Evolutionary conservation across 1,140 invertebrate species (phyloP).

Genomic region (Platorchestia sp.): DNA sequence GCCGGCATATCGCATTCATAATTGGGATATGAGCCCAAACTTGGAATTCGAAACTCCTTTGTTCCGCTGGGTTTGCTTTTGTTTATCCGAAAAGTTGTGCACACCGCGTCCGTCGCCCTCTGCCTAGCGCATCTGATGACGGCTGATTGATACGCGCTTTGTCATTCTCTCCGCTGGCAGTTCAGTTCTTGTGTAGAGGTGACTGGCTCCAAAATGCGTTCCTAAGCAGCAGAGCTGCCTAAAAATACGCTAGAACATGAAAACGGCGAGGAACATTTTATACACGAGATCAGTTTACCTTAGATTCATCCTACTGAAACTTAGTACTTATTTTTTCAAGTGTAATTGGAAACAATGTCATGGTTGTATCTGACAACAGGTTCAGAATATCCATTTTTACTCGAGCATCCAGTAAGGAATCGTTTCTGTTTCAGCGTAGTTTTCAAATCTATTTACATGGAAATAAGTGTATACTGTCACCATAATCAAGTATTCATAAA

Average conservation of each 20-base stretch:
- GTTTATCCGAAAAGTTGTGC: not conserved
- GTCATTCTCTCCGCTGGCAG: not conserved
- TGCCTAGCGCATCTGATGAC: not conserved
- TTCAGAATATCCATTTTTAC: not conserved
- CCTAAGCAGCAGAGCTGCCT: not conserved
- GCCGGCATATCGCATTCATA: not conserved
- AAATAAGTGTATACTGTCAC: no score
- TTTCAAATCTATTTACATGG: no score
- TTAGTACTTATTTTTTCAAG: not conserved
- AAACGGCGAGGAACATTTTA: not conserved
- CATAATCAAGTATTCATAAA: no score
- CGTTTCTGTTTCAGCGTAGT: no score
- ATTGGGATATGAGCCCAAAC: not conserved
- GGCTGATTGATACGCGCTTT: not conserved
- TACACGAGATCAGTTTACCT: not conserved
- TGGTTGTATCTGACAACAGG: not conserved
- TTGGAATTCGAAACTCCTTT: not conserved
- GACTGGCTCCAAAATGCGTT: not conserved
- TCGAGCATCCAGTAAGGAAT: not conserved
- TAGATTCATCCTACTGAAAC: no score
- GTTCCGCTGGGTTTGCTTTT: not conserved
- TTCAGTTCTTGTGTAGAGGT: not conserved
- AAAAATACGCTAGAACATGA: not conserved
- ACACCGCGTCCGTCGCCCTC: no score
- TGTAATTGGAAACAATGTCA: not conserved